Evolutionary conservation across 2,888 invertebrate species (phyloP).

Genomic region (Apamea monoglypha): DNA sequence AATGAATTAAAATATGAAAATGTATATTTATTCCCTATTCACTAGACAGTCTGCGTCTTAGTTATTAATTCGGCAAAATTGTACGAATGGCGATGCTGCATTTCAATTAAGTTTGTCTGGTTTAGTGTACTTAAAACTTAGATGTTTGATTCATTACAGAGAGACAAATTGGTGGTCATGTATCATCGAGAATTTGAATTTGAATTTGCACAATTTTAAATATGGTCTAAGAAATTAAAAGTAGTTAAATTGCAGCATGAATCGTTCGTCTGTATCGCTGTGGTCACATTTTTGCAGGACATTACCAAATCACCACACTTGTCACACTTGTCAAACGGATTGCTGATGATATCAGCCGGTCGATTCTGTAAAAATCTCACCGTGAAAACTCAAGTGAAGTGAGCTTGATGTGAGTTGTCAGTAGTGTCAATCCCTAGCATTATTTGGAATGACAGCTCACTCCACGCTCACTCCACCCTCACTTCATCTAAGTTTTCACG

Average conservation of each 20-base stretch:
- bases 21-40: slow-evolving; percentile 26
- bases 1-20: slow-evolving; percentile 25
- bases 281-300: not conserved
- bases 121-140: slow-evolving; percentile 27
- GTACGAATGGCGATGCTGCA: slow-evolving; percentile 47
- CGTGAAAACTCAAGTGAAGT: too few species aligned
- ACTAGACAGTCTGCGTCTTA: slow-evolving; percentile 37
- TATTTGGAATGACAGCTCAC: too few species aligned
- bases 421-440: too few species aligned
- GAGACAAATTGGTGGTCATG: slow-evolving; percentile 2
- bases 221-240: not conserved
- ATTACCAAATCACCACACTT: not conserved
- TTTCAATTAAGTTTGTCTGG: slow-evolving; percentile 36
- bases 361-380: too few species aligned
- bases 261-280: not conserved
- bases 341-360: too few species aligned
- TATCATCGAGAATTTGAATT: slow-evolving; percentile 14
- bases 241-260: not conserved
- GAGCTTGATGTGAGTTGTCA: too few species aligned
- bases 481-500: too few species aligned
- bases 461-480: too few species aligned
- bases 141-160: slow-evolving; percentile 37
- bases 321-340: not conserved
- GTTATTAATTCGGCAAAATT: slow-evolving; percentile 63
- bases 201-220: not conserved